Base-by-base conservation (phyloP, 2,888 invertebrate species). In the Leucophenga montana region DNA sequence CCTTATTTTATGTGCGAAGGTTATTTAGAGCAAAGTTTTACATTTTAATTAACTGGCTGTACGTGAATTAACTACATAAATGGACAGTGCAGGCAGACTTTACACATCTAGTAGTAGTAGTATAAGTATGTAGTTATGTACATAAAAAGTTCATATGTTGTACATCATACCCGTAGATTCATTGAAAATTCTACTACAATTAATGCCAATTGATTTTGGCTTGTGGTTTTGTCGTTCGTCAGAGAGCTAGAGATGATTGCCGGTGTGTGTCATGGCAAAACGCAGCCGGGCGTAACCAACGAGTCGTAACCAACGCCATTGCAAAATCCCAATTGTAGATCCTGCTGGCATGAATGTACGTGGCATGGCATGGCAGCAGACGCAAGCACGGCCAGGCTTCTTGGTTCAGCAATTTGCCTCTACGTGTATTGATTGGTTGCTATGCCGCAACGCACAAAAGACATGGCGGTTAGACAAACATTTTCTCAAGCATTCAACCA, bases 401-500 rank as follows among this genome's bases (percentile, higher is more conserved):
- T n/a, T n/a, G n/a, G n/a, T n/a, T n/a, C n/a, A n/a, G 14, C 27
- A 57, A 27, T 27, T 27, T 50, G 16, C 50, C 16, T 16, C 9
- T n/a, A 50, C 6, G 14, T 13, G 18, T 50, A 18, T n/a, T 3
- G 18, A 50, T 16, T 50, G 50, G 50, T 50, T 50, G 16, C 13
- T n/a, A 50, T n/a, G 50, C 50, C 50, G 18, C 50, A 50, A 54
- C 54, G 61, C 61, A 61, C 44, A 61, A 61, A 61, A 27, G 61
- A 61, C 48, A n/a, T 39, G 14, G 82, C 77, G 82, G 80, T 82
- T 83, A 74, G 75, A 70, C 83, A 82, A 83, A 82, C 81, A 80
- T 82, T 82, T 83, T 83, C 75, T 75, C 83, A 81, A 78, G 82
- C 74, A 81, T 83, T 83, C 82, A 81, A 82, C 82, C 80, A 78